These are phyloP conservation scores for Crepidodera aurea DNA, from an alignment of 2,888 invertebrate species.

Conservation along the genomic window DNA sequence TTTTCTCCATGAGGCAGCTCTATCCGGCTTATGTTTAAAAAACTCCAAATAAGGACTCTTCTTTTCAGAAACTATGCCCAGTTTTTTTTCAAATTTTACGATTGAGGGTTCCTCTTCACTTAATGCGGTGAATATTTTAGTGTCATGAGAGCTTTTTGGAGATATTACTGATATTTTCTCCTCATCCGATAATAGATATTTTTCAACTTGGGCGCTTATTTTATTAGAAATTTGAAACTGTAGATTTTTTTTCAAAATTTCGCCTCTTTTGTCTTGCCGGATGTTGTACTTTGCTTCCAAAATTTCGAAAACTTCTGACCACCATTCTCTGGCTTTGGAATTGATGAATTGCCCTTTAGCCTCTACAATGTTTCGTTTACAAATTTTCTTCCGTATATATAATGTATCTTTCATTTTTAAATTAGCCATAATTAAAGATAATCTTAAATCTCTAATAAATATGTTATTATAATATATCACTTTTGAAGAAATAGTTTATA, in stretches of 20 bases:
- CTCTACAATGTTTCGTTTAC: constrained; percentile 32
- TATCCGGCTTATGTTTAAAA: constrained; percentile 52
- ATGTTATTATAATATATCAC: too few relatives aligned
- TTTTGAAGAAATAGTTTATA: too few relatives aligned
- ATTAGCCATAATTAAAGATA: too few relatives aligned
- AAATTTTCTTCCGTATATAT: too few relatives aligned
- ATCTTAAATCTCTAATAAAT: too few relatives aligned
- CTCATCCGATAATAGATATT: background rate
- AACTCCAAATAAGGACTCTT: constrained; percentile 51
- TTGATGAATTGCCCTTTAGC: constrained; percentile 43
- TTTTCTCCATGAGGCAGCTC: constrained; percentile 57
- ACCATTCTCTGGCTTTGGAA: constrained; percentile 51
- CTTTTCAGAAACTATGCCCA: constrained; percentile 3
- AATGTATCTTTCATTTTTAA: too few relatives aligned
- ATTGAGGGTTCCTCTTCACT: background rate
- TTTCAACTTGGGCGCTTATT: constrained; percentile 27
- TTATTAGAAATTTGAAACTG: constrained; percentile 37
- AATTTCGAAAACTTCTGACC: constrained; percentile 50
- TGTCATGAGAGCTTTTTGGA: background rate
- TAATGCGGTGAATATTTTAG: background rate
- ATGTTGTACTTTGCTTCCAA: constrained; percentile 53
- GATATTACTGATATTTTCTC: background rate
- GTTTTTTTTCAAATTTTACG: constrained; percentile 4
- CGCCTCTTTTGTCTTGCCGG: constrained; percentile 39
- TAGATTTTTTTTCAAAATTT: constrained; percentile 44